phyloP scores from a whole-genome alignment of 2,113 vertebrate genomes.

The Pedetes capensis region DNA sequence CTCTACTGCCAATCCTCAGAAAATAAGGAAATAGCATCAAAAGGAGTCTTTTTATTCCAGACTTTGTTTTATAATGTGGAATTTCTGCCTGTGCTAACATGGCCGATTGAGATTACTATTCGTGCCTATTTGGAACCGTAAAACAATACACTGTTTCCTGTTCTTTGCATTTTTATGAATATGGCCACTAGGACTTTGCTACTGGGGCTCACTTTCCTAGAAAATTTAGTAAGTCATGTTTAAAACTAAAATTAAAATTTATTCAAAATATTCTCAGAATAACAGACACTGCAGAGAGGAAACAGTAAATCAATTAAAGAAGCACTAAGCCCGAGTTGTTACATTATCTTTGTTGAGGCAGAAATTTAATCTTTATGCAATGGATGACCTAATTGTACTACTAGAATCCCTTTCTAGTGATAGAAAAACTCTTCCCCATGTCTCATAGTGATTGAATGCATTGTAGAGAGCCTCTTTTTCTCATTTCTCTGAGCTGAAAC shows the following conservation, averaged over 20 bases:
- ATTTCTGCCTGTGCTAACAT: background rate
- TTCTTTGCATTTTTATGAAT: background rate
- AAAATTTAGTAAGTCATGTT: conserved; percentile 35
- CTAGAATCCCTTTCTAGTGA: background rate
- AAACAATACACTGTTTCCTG: background rate
- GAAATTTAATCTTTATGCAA: conserved; percentile 61
- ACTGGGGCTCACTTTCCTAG: conserved; percentile 42
- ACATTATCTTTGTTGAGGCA: conserved; percentile 44
- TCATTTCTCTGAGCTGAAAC: background rate
- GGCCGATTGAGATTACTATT: background rate
- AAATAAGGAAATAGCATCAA: background rate
- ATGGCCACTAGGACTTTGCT: background rate
- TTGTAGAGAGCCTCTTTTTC: background rate
- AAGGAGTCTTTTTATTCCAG: background rate
- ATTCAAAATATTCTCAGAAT: conserved; percentile 23
- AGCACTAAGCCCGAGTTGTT: conserved; percentile 36
- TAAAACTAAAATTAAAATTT: conserved; percentile 62
- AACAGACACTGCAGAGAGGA: conserved; percentile 46
- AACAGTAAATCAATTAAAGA: conserved; percentile 63
- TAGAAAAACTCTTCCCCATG: background rate
- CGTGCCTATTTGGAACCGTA: background rate
- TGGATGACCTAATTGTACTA: conserved; percentile 44
- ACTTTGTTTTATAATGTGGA: background rate
- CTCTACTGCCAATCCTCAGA: background rate
- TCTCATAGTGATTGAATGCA: background rate